Percentiles rank a stretch among this genome's conserved stretches.
phyloP scores from a whole-genome alignment of 2,113 vertebrate genomes.

The Trochalopteron elliotii region DNA sequence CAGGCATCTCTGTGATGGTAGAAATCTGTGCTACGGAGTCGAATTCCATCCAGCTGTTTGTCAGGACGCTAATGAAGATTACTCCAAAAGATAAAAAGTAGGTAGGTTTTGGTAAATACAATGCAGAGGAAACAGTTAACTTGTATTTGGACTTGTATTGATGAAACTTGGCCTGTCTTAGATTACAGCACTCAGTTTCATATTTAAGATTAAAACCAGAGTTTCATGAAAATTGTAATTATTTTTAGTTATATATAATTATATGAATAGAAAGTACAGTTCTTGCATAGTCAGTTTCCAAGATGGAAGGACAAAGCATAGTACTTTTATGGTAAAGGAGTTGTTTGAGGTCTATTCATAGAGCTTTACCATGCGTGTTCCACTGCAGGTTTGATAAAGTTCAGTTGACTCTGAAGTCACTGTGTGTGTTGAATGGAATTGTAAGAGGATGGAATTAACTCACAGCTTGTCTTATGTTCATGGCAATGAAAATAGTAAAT shows the following conservation, averaged over 20 bases:
- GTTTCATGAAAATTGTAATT: neutral
- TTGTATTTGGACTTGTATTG: neutral
- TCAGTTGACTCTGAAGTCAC: neutral
- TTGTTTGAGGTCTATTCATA: neutral
- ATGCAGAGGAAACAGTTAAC: neutral
- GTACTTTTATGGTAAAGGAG: neutral
- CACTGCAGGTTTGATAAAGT: neutral
- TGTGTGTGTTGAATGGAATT: neutral
- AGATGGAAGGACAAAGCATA: neutral
- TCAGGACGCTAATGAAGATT: neutral
- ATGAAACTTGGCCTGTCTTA: neutral
- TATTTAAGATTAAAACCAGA: neutral
- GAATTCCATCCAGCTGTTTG: neutral
- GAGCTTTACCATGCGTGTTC: neutral
- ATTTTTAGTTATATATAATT: neutral
- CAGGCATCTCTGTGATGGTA: neutral
- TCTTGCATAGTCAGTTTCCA: neutral
- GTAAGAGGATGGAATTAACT: neutral
- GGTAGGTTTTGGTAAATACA: neutral
- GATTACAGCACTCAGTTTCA: neutral
- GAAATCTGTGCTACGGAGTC: neutral
- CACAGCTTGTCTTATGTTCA: neutral
- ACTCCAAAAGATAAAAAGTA: neutral
- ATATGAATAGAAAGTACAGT: neutral
- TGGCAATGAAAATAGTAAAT: neutral